Base-by-base conservation (phyloP, 2,797 vertebrate genomes). In the Protonibea diacanthus region DNA sequence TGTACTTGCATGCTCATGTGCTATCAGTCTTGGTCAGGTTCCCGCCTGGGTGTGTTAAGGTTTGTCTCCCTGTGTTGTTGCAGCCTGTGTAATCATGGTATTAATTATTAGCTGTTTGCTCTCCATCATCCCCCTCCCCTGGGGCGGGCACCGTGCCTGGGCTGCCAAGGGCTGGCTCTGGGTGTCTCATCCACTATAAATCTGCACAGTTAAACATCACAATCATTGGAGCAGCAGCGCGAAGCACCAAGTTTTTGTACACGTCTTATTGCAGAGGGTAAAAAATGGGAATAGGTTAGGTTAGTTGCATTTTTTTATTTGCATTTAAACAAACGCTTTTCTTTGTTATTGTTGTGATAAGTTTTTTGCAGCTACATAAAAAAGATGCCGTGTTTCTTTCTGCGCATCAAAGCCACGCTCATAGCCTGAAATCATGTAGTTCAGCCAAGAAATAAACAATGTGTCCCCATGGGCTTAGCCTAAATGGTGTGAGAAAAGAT, bases 61-160 rank as follows among this genome's bases (percentile, higher is more conserved):
- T 93, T 93, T 93, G 90, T 93, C 90, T 91, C 90, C 91, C 91
- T 81, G 89, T 93, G 93, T 95, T 95, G 91, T 91, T 88, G 84
- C 89, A 93, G 94, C 88, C 92, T 93, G 91, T 94, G 93, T 94
- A 95, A 95, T 94, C 93, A 93, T 86, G 86, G 92, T 93, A 95
- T 95, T 95, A 95, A 95, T 95, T 95, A 95, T 95, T 94, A 95
- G 93, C 92, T 94, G 93, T 95, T 95, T 95, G 94, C 93, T 94
- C 93, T 93, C 93, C 91, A 95, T 96, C 94, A 95, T 93, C 87
- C 83, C 74, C 86, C 87, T 92, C 91, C 92, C 92, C 87, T 84
- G 91, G 87, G 92, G 91, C 84, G 57, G 90, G 88, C 92, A 90
- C 91, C 69, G 74, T 88, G 90, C 88, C 80, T 84, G 90, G 88